Evolutionary conservation across 2,797 vertebrate species (phyloP), one percentile per base, ranked within the genome.

Genomic region (Microchirus variegatus): DNA sequence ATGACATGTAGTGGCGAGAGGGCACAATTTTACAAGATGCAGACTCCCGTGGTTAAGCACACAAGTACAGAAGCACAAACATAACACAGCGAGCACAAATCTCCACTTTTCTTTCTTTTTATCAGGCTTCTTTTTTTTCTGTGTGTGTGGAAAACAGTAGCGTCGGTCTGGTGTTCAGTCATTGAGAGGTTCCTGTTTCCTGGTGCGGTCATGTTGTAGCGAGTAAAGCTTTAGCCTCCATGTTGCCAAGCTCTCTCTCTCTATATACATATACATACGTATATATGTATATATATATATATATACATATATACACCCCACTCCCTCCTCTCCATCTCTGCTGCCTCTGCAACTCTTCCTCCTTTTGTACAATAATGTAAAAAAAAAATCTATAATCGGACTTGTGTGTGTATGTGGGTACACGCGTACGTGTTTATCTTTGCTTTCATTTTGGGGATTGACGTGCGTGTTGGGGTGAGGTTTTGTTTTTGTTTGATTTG

Each of bases 281-380:
- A 6, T 42, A 2, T 13, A 42, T 42, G 5, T 42, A 42, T 76
- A 55, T 82, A 63, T 16, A 13, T 13, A 4, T 12, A 1, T 4
- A 37, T 1, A 37, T 37, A 37, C 10, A 37, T 75, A 54, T 83
- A 63, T 49, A 75, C 55, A 31, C 3, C 31, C 31, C 7, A 31
- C 1, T 5, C 31, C 31, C 8, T 73, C 73, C 50, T 83, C 58
- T 41, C 64, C 81, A 70, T 81, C 76, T 77, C 80, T 56, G 63
- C 81, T 77, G 78, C 76, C 79, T 56, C 75, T 56, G 59, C 74
- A 70, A 63, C 73, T 78, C 84, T 48, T 72, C 73, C 77, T 75
- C 55, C 75, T 70, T 70, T 80, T 93, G 92, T 93, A 92, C 84
- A 93, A 89, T 85, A 82, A 89, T 92, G 86, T 92, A 91, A 90